phyloP scores from a whole-genome alignment of 37 sponge, comb jelly and placozoan genomes.

The Chondrosia reniformis region DNA sequence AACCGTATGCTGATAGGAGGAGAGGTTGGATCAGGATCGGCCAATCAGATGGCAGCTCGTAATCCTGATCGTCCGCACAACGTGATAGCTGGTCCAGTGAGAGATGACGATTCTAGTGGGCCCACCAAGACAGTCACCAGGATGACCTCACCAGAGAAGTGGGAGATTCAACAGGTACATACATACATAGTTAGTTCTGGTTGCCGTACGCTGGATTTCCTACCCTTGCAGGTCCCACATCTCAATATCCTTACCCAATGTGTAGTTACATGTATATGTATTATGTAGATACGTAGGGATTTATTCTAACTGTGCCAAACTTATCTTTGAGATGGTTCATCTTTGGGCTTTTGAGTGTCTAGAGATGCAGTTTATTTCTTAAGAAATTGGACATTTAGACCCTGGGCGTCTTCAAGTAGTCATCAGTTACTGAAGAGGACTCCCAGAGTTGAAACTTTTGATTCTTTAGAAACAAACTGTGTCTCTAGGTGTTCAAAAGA shows the following conservation, averaged over 20 bases:
- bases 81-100: constrained; percentile 22
- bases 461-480: too few relatives aligned
- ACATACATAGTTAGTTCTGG: not conserved
- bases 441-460: too few relatives aligned
- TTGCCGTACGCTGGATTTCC: not conserved
- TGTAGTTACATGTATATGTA: not conserved
- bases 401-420: too few relatives aligned
- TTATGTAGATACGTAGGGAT: not conserved
- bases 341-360: too few relatives aligned
- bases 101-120: constrained; percentile 5
- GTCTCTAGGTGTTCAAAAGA: too few relatives aligned
- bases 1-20: constrained; percentile 55
- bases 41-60: constrained; percentile 26
- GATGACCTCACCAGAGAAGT: constrained; percentile 95
- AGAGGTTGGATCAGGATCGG: constrained; percentile 39
- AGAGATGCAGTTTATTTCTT: too few relatives aligned
- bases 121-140: constrained; percentile 38
- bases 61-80: constrained; percentile 72
- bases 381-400: too few relatives aligned
- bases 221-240: too few relatives aligned
- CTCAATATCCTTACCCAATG: too few relatives aligned
- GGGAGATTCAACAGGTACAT: constrained; percentile 93
- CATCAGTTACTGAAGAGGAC: too few relatives aligned
- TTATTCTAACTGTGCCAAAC: too few relatives aligned
- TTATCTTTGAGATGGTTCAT: too few relatives aligned